Base-by-base conservation (phyloP, 2,113 vertebrate genomes). In the Lagopus leucura region DNA sequence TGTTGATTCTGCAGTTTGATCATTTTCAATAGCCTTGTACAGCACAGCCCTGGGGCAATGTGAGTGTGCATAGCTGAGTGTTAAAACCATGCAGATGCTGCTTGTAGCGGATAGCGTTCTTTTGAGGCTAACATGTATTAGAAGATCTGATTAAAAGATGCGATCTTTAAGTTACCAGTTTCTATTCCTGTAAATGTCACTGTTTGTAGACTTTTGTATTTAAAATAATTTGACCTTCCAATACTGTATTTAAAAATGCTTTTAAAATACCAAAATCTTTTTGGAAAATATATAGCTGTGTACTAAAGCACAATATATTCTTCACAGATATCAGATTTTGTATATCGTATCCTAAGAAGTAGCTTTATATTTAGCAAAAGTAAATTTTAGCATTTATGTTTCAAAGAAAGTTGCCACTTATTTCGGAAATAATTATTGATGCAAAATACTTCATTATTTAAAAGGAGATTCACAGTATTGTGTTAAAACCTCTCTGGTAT, bases 191-290 rank as follows among this genome's bases (percentile, higher is more conserved):
- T 96, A 36, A 95, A 65, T 92, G 84, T 90, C 79, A 71, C 57
- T 74, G 73, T 95, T 93, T 95, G 95, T 97, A 96, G 97, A 90
- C 90, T 90, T 86, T 71, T 91, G 89, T 97, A 89, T 95, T 96
- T 82, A 93, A 95, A 92, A 92, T 57, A 70, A 70, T 94, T 95
- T 78, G 64, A 83, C 67, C 36, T 84, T 88, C 52, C 22, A 86
- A 66, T 93, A 48, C 85, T 94, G 54, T 94, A 90, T 89, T 94
- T 97, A 76, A 88, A 92, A 74, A 43, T 58, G 30, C 82, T 82
- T 87, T 86, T 83, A 48, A 58, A 84, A 45, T 86, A 36, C 25
- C 78, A 36, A 80, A 93, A 65, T 54, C 8, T 92, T 93, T 93
- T 89, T 73, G 74, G 45, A 60, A 80, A 87, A 86, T 22, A 74